A percentile compares a stretch with the other conserved stretches of the same genome.
Conservation (phyloP, 2,888 invertebrate species). For the Dryobota labecula region DNA sequence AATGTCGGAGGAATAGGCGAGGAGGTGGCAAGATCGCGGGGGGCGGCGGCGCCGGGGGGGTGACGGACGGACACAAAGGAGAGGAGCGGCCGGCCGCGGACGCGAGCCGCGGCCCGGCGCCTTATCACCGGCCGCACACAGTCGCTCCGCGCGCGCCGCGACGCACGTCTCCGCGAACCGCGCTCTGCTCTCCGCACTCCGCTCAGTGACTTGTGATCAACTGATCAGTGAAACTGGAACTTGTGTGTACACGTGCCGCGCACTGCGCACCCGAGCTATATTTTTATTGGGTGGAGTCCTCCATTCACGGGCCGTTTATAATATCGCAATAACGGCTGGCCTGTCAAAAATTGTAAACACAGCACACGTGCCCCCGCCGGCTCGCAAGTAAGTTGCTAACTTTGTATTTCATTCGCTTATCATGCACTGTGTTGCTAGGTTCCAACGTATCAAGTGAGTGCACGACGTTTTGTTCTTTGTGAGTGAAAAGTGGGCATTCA, state of each 20-base stretch:
- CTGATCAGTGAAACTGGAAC: conserved; percentile 75
- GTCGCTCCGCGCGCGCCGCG: conserved; percentile 86
- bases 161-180: conserved; percentile 78
- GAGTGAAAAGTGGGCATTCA: conserved; percentile 36
- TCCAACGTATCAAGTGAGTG: conserved; percentile 42
- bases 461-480: conserved; percentile 49
- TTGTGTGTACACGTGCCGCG: conserved; percentile 80
- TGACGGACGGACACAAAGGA: conserved; percentile 90
- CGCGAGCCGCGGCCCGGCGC: conserved; percentile 83
- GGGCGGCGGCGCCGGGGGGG: conserved; percentile 75
- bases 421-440: conserved; percentile 30
- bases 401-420: conserved; percentile 52
- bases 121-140: conserved; percentile 87
- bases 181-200: conserved; percentile 58
- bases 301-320: conserved; percentile 73
- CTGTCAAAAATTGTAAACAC: conserved; percentile 87
- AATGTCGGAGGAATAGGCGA: conserved; percentile 71
- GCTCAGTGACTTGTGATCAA: conserved; percentile 75
- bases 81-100: conserved; percentile 88
- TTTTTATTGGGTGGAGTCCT: conserved; percentile 76
- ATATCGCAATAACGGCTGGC: conserved; percentile 78
- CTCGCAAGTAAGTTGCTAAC: conserved; percentile 85
- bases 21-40: conserved; percentile 76
- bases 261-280: conserved; percentile 77
- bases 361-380: conserved; percentile 85